Percentiles rank a stretch among this genome's conserved stretches.
phyloP scores from a whole-genome alignment of 2,797 vertebrate species.

The Sebastolobus alascanus region DNA sequence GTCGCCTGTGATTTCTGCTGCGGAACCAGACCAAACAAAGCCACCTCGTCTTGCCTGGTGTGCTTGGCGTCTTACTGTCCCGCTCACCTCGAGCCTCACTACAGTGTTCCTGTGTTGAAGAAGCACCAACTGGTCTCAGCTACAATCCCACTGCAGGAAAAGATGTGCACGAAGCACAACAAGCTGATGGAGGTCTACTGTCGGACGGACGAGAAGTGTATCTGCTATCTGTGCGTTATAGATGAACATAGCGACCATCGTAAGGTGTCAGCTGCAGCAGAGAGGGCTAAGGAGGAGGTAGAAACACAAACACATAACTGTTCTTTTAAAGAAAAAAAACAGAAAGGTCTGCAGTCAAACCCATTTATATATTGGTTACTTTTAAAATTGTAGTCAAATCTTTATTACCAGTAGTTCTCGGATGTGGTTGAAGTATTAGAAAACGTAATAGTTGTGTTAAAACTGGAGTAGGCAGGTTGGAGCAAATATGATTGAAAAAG shows the following conservation, averaged over 20 bases:
- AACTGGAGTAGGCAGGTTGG: too few relatives aligned
- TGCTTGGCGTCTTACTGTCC: conserved; percentile 49
- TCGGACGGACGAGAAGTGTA: conserved; percentile 4
- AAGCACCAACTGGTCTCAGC: conserved; percentile 31
- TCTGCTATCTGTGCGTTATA: conserved; percentile 36
- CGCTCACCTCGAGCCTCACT: conserved; percentile 25
- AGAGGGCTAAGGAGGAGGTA: conserved; percentile 33
- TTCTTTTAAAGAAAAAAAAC: too few relatives aligned
- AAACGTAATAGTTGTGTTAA: too few relatives aligned
- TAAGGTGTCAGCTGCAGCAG: neutral
- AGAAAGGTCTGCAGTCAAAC: too few relatives aligned
- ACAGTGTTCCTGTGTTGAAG: conserved; percentile 20
- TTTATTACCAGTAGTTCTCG: too few relatives aligned
- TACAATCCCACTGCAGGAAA: neutral
- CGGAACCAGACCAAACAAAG: conserved; percentile 10
- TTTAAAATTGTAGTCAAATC: too few relatives aligned
- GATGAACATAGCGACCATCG: fast-evolving
- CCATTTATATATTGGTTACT: too few relatives aligned
- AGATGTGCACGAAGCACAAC: conserved; percentile 35
- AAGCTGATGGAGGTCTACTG: conserved; percentile 53
- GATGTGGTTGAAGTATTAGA: too few relatives aligned
- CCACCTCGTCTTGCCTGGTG: conserved; percentile 30
- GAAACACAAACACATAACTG: neutral
- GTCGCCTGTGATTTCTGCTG: conserved; percentile 45
- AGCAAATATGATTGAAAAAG: too few relatives aligned